phyloP scores from a whole-genome alignment of 2,888 invertebrate species.

The Napeogenes sylphis region DNA sequence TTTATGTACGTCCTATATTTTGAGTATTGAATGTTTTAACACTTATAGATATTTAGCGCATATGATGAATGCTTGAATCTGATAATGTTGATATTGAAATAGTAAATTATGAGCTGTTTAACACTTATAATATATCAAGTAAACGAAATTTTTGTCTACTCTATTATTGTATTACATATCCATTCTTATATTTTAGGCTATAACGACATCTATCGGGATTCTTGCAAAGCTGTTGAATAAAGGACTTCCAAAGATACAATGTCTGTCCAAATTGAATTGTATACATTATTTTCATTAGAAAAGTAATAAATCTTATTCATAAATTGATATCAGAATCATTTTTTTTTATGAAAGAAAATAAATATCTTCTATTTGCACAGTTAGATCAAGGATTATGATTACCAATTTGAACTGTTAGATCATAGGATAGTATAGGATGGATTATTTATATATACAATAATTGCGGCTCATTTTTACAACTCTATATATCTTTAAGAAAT shows the following conservation, averaged over 20 bases:
- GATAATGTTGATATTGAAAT: not conserved
- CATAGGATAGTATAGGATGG: no score
- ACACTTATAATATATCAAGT: not conserved
- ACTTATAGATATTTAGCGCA: conserved; percentile 15
- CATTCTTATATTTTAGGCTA: not conserved
- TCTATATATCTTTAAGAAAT: no score
- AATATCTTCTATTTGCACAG: no score
- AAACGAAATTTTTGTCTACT: not conserved
- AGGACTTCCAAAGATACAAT: not conserved
- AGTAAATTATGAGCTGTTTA: not conserved
- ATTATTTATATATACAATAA: no score
- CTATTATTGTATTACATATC: no score
- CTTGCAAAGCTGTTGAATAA: not conserved
- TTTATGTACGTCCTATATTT: conserved; percentile 46
- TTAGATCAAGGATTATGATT: no score
- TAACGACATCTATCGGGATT: not conserved
- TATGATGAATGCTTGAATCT: not conserved
- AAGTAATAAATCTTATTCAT: no score
- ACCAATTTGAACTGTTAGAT: no score
- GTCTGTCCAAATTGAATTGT: not conserved
- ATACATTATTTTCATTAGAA: no score
- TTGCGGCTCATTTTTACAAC: no score
- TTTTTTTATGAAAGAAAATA: no score
- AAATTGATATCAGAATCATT: no score
- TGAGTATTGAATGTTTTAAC: conserved; percentile 32